Evolutionary conservation across 2,888 invertebrate species (phyloP), one percentile per base, ranked within the genome.

Genomic region (Toxonevra muliebris): DNA sequence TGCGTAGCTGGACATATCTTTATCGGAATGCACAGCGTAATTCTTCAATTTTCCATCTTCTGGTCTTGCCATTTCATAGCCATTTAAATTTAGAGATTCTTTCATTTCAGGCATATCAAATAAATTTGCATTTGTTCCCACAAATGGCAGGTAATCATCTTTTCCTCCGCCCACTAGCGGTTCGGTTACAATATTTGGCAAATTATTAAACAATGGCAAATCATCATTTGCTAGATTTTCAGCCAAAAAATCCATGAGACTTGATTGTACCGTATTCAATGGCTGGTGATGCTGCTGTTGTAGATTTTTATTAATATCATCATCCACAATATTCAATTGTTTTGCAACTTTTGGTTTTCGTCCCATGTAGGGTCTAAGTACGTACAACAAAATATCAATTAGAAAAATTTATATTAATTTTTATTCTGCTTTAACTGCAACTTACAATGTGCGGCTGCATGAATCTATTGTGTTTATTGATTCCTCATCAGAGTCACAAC

Each of bases 191-290:
- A 80, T 80, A 62, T 77, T 77, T 9, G 78, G 79, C 30, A 81
- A 74, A 42, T 73, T 76, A 61, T 70, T 77, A 52, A 84, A 82
- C 71, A 84, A 76, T 65, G 74, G 74, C 17, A 83, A 69, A 63
- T 83, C 82, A 65, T 83, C 81, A 40, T 78, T 77, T 0, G 78
- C 76, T 15, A 85, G 71, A 68, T 77, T 85, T 68, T 84, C 84
- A 2, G 83, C 82, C 2, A 85, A 66, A 67, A 85, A 85, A 67
- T 85, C 85, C 81, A 83, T 83, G 11, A 85, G 73, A 69, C 80
- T 82, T 0, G 83, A 83, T 61, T 85, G 85, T 1, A 85, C 81
- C 10, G 80, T 79, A 66, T 77, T 85, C 0, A 84, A 65, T 2
- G 77, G 74, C 61, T 68, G 73, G 15, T 43, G 70, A 13, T 73